Percentiles rank a stretch among this genome's conserved stretches.
phyloP scores from a whole-genome alignment of 2,113 vertebrate genomes.

The Vanacampus margaritifer region DNA sequence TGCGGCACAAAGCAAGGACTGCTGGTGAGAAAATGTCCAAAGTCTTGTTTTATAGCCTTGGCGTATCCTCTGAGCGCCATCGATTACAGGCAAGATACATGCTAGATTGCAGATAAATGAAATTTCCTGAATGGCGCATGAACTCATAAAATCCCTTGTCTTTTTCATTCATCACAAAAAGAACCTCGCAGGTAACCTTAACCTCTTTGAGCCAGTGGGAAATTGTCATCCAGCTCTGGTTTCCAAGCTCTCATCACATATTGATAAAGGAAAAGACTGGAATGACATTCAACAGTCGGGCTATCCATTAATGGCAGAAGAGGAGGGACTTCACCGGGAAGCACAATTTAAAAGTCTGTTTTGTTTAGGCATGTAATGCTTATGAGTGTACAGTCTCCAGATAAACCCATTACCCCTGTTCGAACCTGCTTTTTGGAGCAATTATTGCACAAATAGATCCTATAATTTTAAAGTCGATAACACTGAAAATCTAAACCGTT shows the following conservation, averaged over 20 bases:
- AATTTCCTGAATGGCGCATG: slow-evolving; percentile 23
- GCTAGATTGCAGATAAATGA: slow-evolving; percentile 33
- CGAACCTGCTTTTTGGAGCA: slow-evolving; percentile 36
- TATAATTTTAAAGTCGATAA: too few species aligned
- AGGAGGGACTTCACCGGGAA: slow-evolving; percentile 52
- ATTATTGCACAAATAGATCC: not conserved
- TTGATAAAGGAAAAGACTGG: slow-evolving; percentile 51
- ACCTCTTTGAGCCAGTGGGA: slow-evolving; percentile 25
- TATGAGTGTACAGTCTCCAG: slow-evolving; percentile 26
- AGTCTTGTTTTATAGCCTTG: slow-evolving; percentile 51
- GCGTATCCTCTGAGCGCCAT: slow-evolving; percentile 36
- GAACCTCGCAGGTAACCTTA: slow-evolving; percentile 26
- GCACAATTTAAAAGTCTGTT: slow-evolving; percentile 47
- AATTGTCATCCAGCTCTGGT: slow-evolving; percentile 51
- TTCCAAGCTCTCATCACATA: slow-evolving; percentile 56
- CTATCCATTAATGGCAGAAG: slow-evolving; percentile 35
- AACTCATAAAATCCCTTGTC: not conserved
- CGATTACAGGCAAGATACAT: slow-evolving; percentile 47
- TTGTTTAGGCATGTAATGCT: slow-evolving; percentile 70
- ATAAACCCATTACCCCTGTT: slow-evolving; percentile 12
- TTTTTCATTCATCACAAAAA: not conserved
- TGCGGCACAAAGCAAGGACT: slow-evolving; percentile 43
- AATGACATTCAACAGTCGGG: slow-evolving; percentile 34
- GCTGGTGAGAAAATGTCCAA: slow-evolving; percentile 31
- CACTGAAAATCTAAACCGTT: too few species aligned